Base-by-base conservation (phyloP, 2,888 invertebrate genomes). In the Teinopalpus imperialis region DNA sequence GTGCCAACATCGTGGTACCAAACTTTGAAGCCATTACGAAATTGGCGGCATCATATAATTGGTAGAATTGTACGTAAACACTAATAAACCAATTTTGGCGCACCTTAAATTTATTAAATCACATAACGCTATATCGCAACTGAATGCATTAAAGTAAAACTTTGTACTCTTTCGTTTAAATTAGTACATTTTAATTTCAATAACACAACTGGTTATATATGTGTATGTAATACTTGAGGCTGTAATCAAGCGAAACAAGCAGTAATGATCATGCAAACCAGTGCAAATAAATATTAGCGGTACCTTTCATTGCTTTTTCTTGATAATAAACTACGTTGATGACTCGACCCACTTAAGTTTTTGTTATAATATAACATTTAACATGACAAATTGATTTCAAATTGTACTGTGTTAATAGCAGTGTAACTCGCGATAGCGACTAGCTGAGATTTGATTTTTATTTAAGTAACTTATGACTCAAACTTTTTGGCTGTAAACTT, bases 291-390 rank as follows among this genome's bases (percentile, higher is more conserved):
- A 47, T 30, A 52, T 34, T 49, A 44, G 37, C 36, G 51, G 54
- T 81, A 82, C 81, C 81, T 81, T 81, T 81, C 77, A 79, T 81
- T 60, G 58, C 71, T 69, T 58, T 57, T 51, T 69, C 70, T 73
- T 66, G 65, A 56, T 60, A 54, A 52, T 55, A 53, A 31, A 40
- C 16, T 30, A 35, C 23, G 20, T 24, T 18, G 43, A 34, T 23
- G 23, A 41, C 46, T 47, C 23, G 14, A 10, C 10, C n/a, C 46
- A 42, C 45, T 29, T 27, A 8, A 30, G 10, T 29, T 14, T 8
- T 16, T 16, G 20, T 23, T 31, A n/a, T 30, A 6, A 31, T 23
- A 9, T 16, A 32, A 31, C 37, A 29, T 36, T 37, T 9, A 21
- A 12, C 10, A 43, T 29, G 9, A 35, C 6, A 21, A 32, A 8